phyloP scores from a whole-genome alignment of 2,888 invertebrate species.

The Apodemia mormo region DNA sequence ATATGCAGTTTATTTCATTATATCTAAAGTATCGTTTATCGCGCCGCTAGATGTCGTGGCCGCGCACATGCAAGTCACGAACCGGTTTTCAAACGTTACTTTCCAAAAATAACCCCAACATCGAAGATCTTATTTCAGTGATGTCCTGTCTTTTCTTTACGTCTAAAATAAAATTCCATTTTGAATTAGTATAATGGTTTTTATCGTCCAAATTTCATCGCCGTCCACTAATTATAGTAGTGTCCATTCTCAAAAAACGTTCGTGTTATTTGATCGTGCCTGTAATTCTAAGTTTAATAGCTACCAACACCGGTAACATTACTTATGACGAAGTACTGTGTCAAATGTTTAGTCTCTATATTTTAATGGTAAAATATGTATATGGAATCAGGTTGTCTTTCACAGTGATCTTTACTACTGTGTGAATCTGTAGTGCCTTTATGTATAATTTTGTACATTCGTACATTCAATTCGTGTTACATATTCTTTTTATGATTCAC shows the following conservation, averaged over 20 bases:
- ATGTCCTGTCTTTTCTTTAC: conserved; percentile 47
- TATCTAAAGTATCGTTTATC: neutral
- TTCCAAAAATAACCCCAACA: conserved; percentile 40
- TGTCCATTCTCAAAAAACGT: conserved; percentile 42
- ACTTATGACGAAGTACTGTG: conserved; percentile 39
- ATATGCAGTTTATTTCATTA: neutral
- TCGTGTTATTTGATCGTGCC: conserved; percentile 50
- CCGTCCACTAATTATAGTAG: conserved; percentile 54
- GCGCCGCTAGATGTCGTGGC: neutral
- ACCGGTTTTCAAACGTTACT: conserved; percentile 41
- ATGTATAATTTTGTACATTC: too few relatives aligned
- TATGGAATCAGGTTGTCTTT: too few relatives aligned
- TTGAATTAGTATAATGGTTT: conserved; percentile 52
- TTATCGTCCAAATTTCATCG: conserved; percentile 51
- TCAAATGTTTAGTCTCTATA: conserved; percentile 20
- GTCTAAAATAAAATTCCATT: conserved; percentile 49
- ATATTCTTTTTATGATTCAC: too few relatives aligned
- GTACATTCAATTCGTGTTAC: too few relatives aligned
- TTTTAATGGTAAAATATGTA: too few relatives aligned
- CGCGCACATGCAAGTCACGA: conserved; percentile 19
- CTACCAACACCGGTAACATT: conserved; percentile 30
- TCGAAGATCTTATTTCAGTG: conserved; percentile 45
- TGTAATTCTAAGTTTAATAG: conserved; percentile 41
- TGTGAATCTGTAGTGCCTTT: too few relatives aligned
- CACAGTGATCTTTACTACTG: too few relatives aligned